Evolutionary conservation across 2,888 invertebrate species (phyloP).

Genomic region (Luperina nickerlii): DNA sequence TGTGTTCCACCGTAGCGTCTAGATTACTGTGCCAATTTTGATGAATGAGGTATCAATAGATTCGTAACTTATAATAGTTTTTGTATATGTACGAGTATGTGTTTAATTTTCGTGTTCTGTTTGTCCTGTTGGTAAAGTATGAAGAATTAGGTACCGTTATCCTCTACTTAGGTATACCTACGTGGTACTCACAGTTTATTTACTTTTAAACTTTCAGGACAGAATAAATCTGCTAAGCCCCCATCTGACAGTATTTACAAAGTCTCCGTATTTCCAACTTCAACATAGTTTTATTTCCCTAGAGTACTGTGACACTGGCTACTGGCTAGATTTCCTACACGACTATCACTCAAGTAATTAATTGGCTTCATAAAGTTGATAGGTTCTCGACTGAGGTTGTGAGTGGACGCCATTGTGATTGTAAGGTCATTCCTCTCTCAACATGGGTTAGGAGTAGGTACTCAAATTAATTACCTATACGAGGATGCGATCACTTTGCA

Average conservation of each 20-base stretch:
- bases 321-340: background rate
- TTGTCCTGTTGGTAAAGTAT: background rate
- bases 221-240: background rate
- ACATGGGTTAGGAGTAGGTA: conserved; percentile 24
- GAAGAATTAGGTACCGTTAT: background rate
- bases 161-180: background rate
- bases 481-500: conserved; percentile 40
- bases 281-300: conserved; percentile 33
- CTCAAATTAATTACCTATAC: conserved; percentile 45
- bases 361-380: conserved; percentile 47
- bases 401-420: conserved; percentile 7
- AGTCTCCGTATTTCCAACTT: background rate
- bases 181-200: background rate
- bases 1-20: too few species aligned
- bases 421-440: conserved; percentile 41
- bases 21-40: too few species aligned
- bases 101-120: background rate
- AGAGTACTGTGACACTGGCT: background rate
- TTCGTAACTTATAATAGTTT: too few species aligned
- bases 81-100: background rate
- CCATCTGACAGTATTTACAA: conserved; percentile 3
- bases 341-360: conserved; percentile 26
- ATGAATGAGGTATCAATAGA: too few species aligned
- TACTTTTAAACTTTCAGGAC: background rate
- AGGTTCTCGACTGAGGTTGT: conserved; percentile 29